Conservation (phyloP, 2,113 vertebrate genomes). For the Blennius ocellaris region DNA sequence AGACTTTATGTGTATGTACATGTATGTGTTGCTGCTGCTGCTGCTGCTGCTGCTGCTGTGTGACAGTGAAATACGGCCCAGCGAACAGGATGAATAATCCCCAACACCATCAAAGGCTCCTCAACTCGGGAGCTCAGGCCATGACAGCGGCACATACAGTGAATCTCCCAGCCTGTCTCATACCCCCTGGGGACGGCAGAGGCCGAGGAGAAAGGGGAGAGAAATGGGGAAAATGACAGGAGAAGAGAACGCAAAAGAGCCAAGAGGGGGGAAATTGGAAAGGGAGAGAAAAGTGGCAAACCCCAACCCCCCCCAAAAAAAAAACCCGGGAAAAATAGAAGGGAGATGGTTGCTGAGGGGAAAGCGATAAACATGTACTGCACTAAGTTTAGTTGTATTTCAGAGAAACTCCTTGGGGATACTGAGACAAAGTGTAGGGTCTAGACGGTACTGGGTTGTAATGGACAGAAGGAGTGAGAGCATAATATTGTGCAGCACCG, state of each 20-base stretch:
- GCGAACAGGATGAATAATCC: conserved; percentile 77
- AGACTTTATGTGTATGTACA: conserved; percentile 42
- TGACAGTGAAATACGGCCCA: conserved; percentile 64
- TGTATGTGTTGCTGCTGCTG: conserved; percentile 42
- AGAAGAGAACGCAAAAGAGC: conserved; percentile 51
- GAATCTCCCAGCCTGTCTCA: conserved; percentile 62
- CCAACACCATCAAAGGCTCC: conserved; percentile 79
- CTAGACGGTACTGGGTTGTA: conserved; percentile 10
- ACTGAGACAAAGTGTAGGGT: conserved; percentile 53
- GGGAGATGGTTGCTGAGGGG: conserved; percentile 25
- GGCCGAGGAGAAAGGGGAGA: conserved; percentile 63
- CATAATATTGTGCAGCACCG: background rate
- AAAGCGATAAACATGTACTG: conserved; percentile 47
- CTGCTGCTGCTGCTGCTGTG: conserved; percentile 45
- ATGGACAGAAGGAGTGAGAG: background rate
- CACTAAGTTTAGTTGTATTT: conserved; percentile 38
- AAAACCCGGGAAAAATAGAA: conserved; percentile 21
- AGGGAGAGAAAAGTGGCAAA: conserved; percentile 46
- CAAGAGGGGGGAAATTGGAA: conserved; percentile 54
- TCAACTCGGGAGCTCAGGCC: conserved; percentile 71
- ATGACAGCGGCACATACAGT: conserved; percentile 69
- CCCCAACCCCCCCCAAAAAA: too few relatives aligned
- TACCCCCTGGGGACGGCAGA: conserved; percentile 70
- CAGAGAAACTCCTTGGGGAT: conserved; percentile 22
- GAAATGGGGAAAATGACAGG: conserved; percentile 55